Evolutionary conservation across 2,113 vertebrate species (phyloP).

Genomic region (Labrus mixtus): DNA sequence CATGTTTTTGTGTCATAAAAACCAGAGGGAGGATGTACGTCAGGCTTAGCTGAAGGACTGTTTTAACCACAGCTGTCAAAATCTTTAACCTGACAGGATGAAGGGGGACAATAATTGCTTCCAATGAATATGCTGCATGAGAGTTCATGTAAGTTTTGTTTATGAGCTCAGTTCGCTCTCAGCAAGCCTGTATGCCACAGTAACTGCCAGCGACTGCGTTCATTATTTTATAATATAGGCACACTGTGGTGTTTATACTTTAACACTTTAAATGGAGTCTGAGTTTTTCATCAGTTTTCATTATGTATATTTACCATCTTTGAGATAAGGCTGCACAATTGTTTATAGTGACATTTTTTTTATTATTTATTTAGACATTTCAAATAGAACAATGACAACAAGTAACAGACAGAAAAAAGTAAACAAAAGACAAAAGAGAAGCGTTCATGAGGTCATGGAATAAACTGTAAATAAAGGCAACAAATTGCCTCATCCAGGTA

Average conservation of each 20-base stretch:
- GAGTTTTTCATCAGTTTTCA: not conserved
- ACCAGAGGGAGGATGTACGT: slow-evolving; percentile 7
- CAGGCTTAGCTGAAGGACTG: slow-evolving; percentile 18
- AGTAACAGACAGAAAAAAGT: too few relatives aligned
- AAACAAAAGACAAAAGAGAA: too few relatives aligned
- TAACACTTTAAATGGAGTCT: not conserved
- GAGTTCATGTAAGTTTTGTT: not conserved
- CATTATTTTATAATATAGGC: not conserved
- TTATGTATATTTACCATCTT: too few relatives aligned
- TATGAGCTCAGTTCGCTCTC: not conserved
- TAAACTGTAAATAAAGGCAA: too few relatives aligned
- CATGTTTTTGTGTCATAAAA: slow-evolving; percentile 15
- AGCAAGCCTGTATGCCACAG: not conserved
- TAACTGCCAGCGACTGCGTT: not conserved
- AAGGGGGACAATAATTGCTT: not conserved
- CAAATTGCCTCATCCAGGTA: too few relatives aligned
- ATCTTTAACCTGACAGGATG: slow-evolving; percentile 9
- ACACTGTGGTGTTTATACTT: not conserved
- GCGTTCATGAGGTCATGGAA: too few relatives aligned
- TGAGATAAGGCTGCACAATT: too few relatives aligned
- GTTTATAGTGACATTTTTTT: too few relatives aligned
- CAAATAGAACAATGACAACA: too few relatives aligned
- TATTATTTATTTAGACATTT: too few relatives aligned
- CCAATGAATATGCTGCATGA: not conserved
- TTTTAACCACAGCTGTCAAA: slow-evolving; percentile 47